A percentile compares a stretch with the other conserved stretches of the same genome.
phyloP scores from a whole-genome alignment of 35 echinoderm and acorn worm species.

The Ptychodera flava region DNA sequence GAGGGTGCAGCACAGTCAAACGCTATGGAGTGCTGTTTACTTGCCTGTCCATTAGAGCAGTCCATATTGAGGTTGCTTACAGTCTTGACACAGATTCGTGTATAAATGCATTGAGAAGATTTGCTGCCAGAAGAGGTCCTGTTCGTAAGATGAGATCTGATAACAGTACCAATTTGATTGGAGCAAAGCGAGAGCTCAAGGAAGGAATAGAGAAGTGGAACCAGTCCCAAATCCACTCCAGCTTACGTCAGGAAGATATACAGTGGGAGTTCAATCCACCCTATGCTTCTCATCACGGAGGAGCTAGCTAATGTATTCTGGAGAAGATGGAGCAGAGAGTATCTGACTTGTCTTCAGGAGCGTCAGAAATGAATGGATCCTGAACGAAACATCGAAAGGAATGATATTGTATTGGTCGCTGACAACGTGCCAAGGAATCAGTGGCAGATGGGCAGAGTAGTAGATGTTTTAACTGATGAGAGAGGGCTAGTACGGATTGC shows the following conservation, averaged over 20 bases:
- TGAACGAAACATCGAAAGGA: neutral
- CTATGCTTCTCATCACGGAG: neutral
- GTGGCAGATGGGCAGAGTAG: constrained; percentile 24
- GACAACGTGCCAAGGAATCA: constrained; percentile 20
- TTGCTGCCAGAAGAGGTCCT: constrained; percentile 25
- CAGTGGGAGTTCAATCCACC: neutral
- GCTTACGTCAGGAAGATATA: neutral
- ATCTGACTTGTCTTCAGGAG: constrained; percentile 13
- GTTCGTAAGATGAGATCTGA: constrained; percentile 39
- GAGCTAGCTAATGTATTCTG: constrained; percentile 18
- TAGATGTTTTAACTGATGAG: constrained; percentile 15
- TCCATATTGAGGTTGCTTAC: neutral
- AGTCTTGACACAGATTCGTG: constrained; percentile 23
- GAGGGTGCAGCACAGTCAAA: neutral
- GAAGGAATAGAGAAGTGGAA: constrained; percentile 23
- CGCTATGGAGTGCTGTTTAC: constrained; percentile 5
- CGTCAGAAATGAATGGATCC: constrained; percentile 19
- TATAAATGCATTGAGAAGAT: constrained; percentile 22
- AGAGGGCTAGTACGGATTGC: constrained; percentile 27
- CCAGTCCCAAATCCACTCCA: constrained; percentile 22
- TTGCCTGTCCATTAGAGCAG: neutral
- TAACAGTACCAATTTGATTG: constrained; percentile 54
- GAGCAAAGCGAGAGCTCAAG: constrained; percentile 36
- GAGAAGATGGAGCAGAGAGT: constrained; percentile 9
- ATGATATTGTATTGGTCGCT: constrained; percentile 13